phyloP scores from a whole-genome alignment of 2,797 vertebrate genomes.

The Propithecus perrieri region DNA sequence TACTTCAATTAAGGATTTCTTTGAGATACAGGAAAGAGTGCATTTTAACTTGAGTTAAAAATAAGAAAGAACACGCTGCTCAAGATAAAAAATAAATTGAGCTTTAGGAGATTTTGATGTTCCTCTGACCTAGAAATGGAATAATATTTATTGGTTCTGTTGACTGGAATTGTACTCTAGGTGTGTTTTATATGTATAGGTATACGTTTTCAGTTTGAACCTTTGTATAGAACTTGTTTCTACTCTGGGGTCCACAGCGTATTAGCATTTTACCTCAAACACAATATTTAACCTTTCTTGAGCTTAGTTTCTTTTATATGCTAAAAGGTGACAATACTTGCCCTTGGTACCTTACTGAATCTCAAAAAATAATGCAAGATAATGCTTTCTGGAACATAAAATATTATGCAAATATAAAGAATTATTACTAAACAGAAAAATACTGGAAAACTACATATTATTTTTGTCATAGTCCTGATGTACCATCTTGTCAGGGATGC shows the following conservation, averaged over 20 bases:
- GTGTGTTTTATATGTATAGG: neutral
- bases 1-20: slow-evolving; percentile 3
- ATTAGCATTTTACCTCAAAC: neutral
- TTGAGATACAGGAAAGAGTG: neutral
- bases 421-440: neutral
- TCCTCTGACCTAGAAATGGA: neutral
- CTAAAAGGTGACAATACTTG: neutral
- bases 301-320: slow-evolving; percentile 10
- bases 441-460: neutral
- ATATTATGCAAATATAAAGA: slow-evolving; percentile 5
- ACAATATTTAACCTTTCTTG: slow-evolving; percentile 11
- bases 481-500: neutral
- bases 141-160: neutral
- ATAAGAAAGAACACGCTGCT: neutral
- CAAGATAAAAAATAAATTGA: neutral
- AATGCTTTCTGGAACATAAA: neutral
- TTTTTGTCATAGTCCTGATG: neutral
- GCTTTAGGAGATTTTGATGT: neutral
- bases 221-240: neutral
- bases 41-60: slow-evolving; percentile 1
- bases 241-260: neutral
- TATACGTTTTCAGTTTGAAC: neutral
- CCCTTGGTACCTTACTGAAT: neutral
- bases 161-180: neutral
- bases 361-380: neutral